These are phyloP conservation scores for Tenthredo amoena DNA, from an alignment of 2,888 invertebrate genomes.

Conservation along the genomic window DNA sequence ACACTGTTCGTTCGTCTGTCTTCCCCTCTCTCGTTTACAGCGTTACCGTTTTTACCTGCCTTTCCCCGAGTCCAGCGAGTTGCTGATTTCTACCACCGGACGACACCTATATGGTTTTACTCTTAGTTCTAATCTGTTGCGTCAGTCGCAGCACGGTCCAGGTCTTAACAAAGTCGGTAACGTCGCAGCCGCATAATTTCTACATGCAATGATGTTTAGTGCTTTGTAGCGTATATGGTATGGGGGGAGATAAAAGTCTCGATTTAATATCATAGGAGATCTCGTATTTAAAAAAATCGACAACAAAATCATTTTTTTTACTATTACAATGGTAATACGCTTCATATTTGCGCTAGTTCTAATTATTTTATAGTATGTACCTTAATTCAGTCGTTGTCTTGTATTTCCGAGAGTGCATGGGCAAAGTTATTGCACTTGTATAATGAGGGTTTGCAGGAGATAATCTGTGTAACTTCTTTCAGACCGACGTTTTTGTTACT, in stretches of 20 bases:
- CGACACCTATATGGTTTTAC: slow-evolving; percentile 33
- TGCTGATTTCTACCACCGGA: neutral
- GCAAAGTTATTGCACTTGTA: neutral
- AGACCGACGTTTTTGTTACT: neutral
- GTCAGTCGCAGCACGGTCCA: neutral
- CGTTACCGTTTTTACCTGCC: neutral
- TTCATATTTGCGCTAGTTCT: neutral
- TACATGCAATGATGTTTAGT: neutral
- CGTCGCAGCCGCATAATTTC: neutral
- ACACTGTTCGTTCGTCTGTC: neutral
- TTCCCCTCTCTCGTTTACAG: slow-evolving; percentile 36
- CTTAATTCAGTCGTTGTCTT: neutral
- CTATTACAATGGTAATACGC: neutral
- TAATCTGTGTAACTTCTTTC: neutral
- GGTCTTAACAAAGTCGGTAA: neutral
- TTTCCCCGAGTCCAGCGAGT: neutral
- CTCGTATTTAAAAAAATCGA: neutral
- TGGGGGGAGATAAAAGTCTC: neutral
- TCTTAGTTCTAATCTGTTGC: neutral
- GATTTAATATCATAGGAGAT: neutral
- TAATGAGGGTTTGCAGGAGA: neutral
- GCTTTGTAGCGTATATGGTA: neutral
- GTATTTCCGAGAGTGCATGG: neutral
- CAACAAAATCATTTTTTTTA: neutral
- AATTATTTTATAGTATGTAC: neutral